phyloP scores from a whole-genome alignment of 2,888 invertebrate species.

The Acanthosepion pharaonis region DNA sequence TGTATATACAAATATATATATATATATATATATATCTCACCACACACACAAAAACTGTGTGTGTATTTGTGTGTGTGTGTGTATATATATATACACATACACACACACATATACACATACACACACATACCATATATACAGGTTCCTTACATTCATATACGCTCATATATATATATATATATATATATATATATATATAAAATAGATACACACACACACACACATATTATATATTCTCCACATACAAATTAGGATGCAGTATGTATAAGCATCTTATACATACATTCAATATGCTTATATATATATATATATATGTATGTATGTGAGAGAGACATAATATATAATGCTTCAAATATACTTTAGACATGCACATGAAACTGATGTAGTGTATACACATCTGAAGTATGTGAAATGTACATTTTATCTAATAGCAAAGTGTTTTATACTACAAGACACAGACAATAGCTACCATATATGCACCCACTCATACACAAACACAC shows the following conservation, averaged over 20 bases:
- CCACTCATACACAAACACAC: background rate
- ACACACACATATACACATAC: background rate
- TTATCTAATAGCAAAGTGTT: background rate
- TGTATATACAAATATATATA: background rate
- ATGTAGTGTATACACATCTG: background rate
- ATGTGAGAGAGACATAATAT: background rate
- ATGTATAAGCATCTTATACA: background rate
- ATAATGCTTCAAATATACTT: background rate
- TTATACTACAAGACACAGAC: background rate
- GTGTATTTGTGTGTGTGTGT: background rate
- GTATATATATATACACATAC: background rate
- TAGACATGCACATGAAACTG: background rate
- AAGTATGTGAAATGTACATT: constrained; percentile 18
- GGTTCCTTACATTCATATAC: background rate
- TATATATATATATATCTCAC: background rate
- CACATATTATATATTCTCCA: background rate
- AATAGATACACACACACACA: background rate
- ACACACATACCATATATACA: constrained; percentile 24
- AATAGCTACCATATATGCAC: background rate
- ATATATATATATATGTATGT: constrained; percentile 25
- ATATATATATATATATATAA: constrained; percentile 14
- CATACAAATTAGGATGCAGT: background rate
- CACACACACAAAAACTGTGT: background rate
- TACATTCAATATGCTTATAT: background rate
- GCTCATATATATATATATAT: background rate